Conservation (phyloP, 2,888 invertebrate species). For the Melipona bicolor region DNA sequence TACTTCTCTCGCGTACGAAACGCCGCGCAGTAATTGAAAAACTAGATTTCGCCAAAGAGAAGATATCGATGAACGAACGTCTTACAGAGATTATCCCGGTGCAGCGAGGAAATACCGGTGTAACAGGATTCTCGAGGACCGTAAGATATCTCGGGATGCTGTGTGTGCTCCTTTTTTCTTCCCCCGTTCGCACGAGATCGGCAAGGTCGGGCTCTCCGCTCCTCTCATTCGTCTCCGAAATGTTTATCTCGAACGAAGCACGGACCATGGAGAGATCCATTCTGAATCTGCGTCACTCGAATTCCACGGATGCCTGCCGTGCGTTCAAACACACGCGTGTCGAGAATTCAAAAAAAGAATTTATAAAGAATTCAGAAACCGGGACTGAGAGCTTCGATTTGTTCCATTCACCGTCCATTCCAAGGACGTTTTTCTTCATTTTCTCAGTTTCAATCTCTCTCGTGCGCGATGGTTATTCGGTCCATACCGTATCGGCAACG, state of each 20-base stretch:
- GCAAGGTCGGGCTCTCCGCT: conserved; percentile 72
- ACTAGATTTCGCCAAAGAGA: conserved; percentile 35
- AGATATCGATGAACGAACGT: conserved; percentile 55
- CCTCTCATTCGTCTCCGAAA: conserved; percentile 26
- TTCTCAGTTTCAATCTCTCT: conserved; percentile 11
- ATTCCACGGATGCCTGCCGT: conserved; percentile 3
- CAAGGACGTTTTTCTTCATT: not conserved
- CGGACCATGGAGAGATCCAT: not conserved
- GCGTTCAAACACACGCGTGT: not conserved
- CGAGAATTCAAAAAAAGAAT: too few relatives aligned
- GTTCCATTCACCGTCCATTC: too few relatives aligned
- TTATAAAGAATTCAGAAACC: too few relatives aligned
- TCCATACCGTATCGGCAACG: conserved; percentile 43
- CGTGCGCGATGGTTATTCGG: conserved; percentile 37
- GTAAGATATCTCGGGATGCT: conserved; percentile 70
- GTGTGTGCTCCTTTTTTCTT: conserved; percentile 36
- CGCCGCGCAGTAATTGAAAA: conserved; percentile 41
- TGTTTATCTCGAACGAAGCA: conserved; percentile 14
- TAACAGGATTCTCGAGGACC: conserved; percentile 79
- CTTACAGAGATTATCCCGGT: conserved; percentile 52
- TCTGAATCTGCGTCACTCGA: not conserved
- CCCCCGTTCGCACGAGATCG: conserved; percentile 58
- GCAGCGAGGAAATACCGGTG: conserved; percentile 76
- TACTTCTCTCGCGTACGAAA: not conserved
- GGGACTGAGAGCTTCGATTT: not conserved